Base-by-base conservation (phyloP, 1,140 invertebrate species). In the Drosophila ficusphila region DNA sequence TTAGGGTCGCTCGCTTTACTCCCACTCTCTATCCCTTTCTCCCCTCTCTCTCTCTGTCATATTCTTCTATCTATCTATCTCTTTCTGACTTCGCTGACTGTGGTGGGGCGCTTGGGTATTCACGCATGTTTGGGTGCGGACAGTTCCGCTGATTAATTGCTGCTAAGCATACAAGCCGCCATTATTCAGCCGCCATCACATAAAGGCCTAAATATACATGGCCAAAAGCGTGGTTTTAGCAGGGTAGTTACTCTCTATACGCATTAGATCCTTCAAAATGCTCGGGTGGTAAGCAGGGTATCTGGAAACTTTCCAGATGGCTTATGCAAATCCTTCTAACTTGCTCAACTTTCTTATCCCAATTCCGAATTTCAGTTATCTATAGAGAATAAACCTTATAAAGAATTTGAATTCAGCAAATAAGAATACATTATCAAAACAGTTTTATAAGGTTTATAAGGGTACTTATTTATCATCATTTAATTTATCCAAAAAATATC, bases 101-200 rank as follows among this genome's bases (percentile, higher is more conserved):
- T 71, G 47, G 51, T 71, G 16, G 44, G 34, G 8, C 19, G 31
- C n/a, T n/a, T 49, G 60, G 60, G 27, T 52, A 58, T 82, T 85
- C 77, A 83, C 79, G 79, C 79, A 85, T 86, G 76, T 86, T 77
- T 72, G 77, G 72, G 82, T 79, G 81, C 82, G 82, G 82, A 86
- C 81, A 85, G 81, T 88, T 81, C 72, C 81, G 81, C 81, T 88
- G 81, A 86, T 86, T 86, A 86, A 86, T 86, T 86, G 82, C 82
- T 49, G 64, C 69, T 88, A 81, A 88, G 52, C 81, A 86, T 73
- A 86, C 82, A 86, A 76, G 74, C 74, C 68, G 78, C 65, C 79
- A 82, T 83, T 78, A 82, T 83, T 83, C 71, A 76, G 60, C 49
- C 54, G 57, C 57, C 69, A 42, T 39, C 53, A 46, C 73, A 75